Evolutionary conservation across 2,113 vertebrate genomes (phyloP).

Genomic region (Brachyistius frenatus): DNA sequence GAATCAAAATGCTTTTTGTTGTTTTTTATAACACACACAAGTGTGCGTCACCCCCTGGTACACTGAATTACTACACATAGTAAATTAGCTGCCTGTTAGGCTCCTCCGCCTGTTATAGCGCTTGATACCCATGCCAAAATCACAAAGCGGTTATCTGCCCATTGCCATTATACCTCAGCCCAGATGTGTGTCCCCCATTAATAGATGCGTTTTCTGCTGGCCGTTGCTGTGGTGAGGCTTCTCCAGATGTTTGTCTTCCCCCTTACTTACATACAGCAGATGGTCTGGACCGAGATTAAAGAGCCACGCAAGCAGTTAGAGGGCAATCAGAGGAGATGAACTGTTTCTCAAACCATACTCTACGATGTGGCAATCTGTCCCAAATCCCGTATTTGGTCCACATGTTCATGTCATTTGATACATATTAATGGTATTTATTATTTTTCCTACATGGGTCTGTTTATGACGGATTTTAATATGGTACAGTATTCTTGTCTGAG

Average conservation of each 20-base stretch:
- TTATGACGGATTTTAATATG: slow-evolving; percentile 7
- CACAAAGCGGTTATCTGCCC: slow-evolving; percentile 62
- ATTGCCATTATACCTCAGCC: slow-evolving; percentile 42
- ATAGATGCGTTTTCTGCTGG: slow-evolving; percentile 64
- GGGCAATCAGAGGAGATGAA: slow-evolving; percentile 52
- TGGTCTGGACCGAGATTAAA: slow-evolving; percentile 72
- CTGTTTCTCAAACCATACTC: slow-evolving; percentile 50
- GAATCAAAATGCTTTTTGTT: slow-evolving; percentile 44
- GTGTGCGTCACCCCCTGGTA: slow-evolving; percentile 1
- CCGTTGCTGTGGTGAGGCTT: slow-evolving; percentile 38
- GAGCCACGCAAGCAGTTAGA: slow-evolving; percentile 56
- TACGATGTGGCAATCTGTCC: slow-evolving; percentile 48
- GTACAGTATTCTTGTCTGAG: neutral
- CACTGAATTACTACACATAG: slow-evolving; percentile 19
- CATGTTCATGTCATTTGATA: slow-evolving; percentile 22
- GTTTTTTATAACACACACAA: slow-evolving; percentile 11
- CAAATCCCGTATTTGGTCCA: slow-evolving; percentile 37
- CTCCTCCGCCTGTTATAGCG: slow-evolving; percentile 35
- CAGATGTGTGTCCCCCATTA: slow-evolving; percentile 70
- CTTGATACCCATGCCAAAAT: slow-evolving; percentile 52
- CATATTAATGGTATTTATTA: neutral
- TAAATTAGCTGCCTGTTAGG: slow-evolving; percentile 51
- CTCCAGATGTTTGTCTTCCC: slow-evolving; percentile 79
- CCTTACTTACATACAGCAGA: slow-evolving; percentile 69
- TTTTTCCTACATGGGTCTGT: slow-evolving; percentile 8